Conservation (phyloP, 2,888 invertebrate species). For the Venustoraphidia nigricollis region DNA sequence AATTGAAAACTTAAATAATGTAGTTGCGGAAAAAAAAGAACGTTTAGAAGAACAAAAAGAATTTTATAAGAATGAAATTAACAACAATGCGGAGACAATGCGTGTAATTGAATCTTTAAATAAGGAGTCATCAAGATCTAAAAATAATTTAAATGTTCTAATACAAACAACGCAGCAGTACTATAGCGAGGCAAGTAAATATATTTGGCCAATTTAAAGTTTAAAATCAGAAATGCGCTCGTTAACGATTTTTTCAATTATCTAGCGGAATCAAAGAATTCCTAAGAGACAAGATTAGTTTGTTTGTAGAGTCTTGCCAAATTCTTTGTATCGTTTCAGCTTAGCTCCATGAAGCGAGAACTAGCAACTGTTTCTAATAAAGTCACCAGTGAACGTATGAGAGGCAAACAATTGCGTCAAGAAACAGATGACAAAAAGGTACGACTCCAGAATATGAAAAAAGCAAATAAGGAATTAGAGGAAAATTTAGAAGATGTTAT, state of each 20-base stretch:
- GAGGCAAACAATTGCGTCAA: slow-evolving; percentile 16
- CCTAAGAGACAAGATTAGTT: too few relatives aligned
- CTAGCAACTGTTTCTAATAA: slow-evolving; percentile 27
- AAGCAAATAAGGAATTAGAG: slow-evolving; percentile 24
- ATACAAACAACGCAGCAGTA: slow-evolving; percentile 23
- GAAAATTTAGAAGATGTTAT: slow-evolving; percentile 32
- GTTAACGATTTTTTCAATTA: slow-evolving; percentile 9
- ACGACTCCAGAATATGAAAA: slow-evolving; percentile 13
- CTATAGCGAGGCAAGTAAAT: slow-evolving; percentile 26
- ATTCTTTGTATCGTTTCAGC: slow-evolving; percentile 21
- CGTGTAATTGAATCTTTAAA: slow-evolving; percentile 27
- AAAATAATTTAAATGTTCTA: slow-evolving; percentile 21
- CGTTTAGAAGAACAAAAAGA: slow-evolving; percentile 39
- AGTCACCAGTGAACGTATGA: slow-evolving; percentile 21
- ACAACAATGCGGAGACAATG: slow-evolving; percentile 37
- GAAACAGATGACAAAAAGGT: slow-evolving; percentile 15
- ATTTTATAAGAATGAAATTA: slow-evolving; percentile 41
- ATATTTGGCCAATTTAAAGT: neutral
- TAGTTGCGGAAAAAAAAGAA: slow-evolving; percentile 30
- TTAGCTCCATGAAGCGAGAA: slow-evolving; percentile 31
- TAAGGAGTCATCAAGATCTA: slow-evolving; percentile 23
- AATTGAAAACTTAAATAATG: slow-evolving; percentile 16
- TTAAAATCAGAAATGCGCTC: too few relatives aligned
- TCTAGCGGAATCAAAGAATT: neutral
- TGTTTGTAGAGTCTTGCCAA: neutral